Conservation (phyloP, 2,797 vertebrate species). For the Lutjanus campechanus region DNA sequence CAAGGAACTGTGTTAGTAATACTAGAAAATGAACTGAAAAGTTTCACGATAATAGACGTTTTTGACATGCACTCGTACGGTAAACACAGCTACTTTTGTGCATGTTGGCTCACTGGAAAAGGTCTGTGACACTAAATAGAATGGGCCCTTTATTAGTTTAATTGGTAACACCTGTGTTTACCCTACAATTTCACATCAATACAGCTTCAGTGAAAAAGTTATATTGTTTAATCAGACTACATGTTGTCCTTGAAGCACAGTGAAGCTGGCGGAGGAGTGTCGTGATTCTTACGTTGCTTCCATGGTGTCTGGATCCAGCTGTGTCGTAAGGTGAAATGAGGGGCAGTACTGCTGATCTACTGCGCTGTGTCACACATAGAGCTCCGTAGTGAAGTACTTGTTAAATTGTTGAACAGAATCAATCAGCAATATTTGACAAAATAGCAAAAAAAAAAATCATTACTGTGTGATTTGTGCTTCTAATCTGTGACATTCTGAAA, state of each 20-base stretch:
- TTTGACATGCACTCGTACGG: no score
- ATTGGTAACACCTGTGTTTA: no score
- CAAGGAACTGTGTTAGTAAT: neutral
- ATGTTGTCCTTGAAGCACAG: neutral
- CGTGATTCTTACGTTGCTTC: neutral
- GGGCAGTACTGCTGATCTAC: neutral
- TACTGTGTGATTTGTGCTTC: neutral
- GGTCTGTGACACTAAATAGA: no score
- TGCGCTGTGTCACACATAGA: no score
- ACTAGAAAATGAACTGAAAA: neutral
- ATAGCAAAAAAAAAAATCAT: neutral
- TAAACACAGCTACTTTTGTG: no score
- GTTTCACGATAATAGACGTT: neutral
- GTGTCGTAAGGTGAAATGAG: neutral
- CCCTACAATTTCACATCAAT: no score
- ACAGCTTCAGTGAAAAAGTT: no score
- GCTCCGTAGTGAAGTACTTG: no score
- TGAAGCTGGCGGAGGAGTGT: neutral
- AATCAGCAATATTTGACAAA: neutral
- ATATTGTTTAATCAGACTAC: no score
- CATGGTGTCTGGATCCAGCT: neutral
- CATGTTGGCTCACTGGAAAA: no score
- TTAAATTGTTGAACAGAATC: neutral
- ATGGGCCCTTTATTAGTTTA: no score
- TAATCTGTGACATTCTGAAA: constrained; percentile 22